Base-by-base conservation (phyloP, 2,797 vertebrate species). In the Hoplostethus mediterraneus region DNA sequence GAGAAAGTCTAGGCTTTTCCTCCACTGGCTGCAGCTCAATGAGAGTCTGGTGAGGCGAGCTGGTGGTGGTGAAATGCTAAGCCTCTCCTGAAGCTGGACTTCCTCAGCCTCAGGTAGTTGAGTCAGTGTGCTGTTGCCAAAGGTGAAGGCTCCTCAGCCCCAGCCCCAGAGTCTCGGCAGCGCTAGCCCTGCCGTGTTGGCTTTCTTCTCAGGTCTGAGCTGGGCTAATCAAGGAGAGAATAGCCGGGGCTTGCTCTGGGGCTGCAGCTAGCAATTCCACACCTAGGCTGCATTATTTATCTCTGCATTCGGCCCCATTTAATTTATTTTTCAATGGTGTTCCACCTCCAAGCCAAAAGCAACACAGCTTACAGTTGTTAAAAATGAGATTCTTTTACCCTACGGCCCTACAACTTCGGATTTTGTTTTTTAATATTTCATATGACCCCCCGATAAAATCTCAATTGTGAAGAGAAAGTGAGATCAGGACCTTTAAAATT, bases 251-350 rank as follows among this genome's bases (percentile, higher is more conserved):
- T 79, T 83, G 83, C 88, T 91, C 86, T 81, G 82, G 87, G 92
- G 88, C 89, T 87, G 83, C 76, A 80, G 77, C 66, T 71, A 73
- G 83, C 87, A 87, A 91, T 90, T 87, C 87, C 79, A 93, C 83
- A 87, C 84, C 87, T 85, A 77, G 72, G 66, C 83, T 94, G 88
- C 92, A 95, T 94, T 92, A 94, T 94, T 95, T 93, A 94, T 92
- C 90, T 90, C 90, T 89, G 87, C 87, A 92, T 93, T 93, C 87
- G 36, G 77, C 82, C 73, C 82, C 83, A 83, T 92, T 94, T 92
- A 90, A 92, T 94, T 93, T 92, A 91, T 93, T 94, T 93, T 92
- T 91, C 90, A 93, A 93, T 86, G 87, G 80, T 75, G 73, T 83
- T 90, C 84, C 75, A 87, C 59, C 86, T 84, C 71, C n/a, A 89